Evolutionary conservation across 1,140 invertebrate species (phyloP).

Genomic region (Leptinotarsa undecemlineata): DNA sequence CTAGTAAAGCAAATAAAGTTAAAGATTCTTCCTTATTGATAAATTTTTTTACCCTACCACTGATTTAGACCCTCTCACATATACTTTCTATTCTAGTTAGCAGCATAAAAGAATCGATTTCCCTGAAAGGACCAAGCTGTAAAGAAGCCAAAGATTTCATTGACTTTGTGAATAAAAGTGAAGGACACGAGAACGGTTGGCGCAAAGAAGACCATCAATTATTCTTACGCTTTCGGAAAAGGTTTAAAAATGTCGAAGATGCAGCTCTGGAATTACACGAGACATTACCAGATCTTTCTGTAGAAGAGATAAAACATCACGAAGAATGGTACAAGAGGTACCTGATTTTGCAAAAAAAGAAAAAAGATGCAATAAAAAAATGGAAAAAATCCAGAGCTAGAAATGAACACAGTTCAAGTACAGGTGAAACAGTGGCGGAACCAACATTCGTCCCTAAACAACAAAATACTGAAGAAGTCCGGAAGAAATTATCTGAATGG

Average conservation of each 20-base stretch:
- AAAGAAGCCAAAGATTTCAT: slow-evolving; percentile 59
- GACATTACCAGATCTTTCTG: slow-evolving; percentile 48
- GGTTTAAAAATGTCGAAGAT: slow-evolving; percentile 50
- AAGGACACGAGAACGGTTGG: slow-evolving; percentile 59
- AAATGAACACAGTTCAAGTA: background rate
- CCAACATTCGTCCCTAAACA: background rate
- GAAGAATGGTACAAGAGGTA: slow-evolving; percentile 58
- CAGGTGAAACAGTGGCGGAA: background rate
- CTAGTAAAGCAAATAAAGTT: too few species aligned
- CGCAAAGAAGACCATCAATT: slow-evolving; percentile 58
- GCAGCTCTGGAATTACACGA: slow-evolving; percentile 41
- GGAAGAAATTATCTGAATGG: slow-evolving; percentile 32
- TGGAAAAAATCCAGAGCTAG: slow-evolving; percentile 51
- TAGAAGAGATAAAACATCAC: slow-evolving; percentile 53
- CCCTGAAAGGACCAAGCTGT: slow-evolving; percentile 31
- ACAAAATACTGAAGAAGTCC: slow-evolving; percentile 12
- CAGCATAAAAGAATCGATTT: slow-evolving; percentile 24
- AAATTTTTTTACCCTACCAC: too few species aligned
- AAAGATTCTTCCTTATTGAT: too few species aligned
- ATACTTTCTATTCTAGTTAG: background rate
- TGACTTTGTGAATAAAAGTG: slow-evolving; percentile 55
- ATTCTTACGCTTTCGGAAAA: slow-evolving; percentile 57
- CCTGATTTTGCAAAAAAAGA: slow-evolving; percentile 52
- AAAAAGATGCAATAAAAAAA: slow-evolving; percentile 56
- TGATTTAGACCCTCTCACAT: too few species aligned